These are phyloP conservation scores for Nysson spinosus DNA, from an alignment of 2,888 invertebrate species.

Conservation along the genomic window DNA sequence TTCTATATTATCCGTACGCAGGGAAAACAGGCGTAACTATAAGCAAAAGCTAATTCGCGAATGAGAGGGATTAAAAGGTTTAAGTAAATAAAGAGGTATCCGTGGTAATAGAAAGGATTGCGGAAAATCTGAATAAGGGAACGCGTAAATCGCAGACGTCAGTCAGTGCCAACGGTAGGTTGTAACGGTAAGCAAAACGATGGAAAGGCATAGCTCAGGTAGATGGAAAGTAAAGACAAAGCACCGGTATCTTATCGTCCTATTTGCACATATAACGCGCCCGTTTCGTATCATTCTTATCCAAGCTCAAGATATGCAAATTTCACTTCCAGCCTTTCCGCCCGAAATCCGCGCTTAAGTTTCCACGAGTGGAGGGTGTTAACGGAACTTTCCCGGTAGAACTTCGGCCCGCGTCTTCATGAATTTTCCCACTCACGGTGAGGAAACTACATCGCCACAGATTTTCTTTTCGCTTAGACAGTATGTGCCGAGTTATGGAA, in stretches of 20 bases:
- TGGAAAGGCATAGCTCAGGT: neutral
- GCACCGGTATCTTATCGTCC: slow-evolving; percentile 51
- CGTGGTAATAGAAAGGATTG: neutral
- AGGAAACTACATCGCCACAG: slow-evolving; percentile 6
- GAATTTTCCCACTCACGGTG: slow-evolving; percentile 35
- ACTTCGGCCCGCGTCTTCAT: slow-evolving; percentile 40
- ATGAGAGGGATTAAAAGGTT: neutral
- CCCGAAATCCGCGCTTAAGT: slow-evolving; percentile 53
- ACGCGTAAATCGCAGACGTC: slow-evolving; percentile 7
- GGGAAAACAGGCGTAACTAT: neutral
- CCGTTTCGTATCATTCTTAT: slow-evolving; percentile 56
- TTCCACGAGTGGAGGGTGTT: slow-evolving; percentile 30
- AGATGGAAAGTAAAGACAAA: slow-evolving; percentile 45
- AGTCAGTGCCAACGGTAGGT: slow-evolving; percentile 7
- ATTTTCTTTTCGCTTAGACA: slow-evolving; percentile 5
- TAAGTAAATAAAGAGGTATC: neutral
- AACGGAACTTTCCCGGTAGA: slow-evolving; percentile 37
- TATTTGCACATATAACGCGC: slow-evolving; percentile 53
- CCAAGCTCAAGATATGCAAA: slow-evolving; percentile 55
- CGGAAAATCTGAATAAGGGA: slow-evolving; percentile 3
- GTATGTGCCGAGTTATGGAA: slow-evolving; percentile 18
- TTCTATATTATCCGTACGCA: no score
- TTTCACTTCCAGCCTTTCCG: slow-evolving; percentile 44
- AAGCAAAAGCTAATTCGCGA: neutral
- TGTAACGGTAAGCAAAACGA: slow-evolving; percentile 14